Conservation (phyloP, 2,797 vertebrate species). For the Neosilurus hyrtlii region DNA sequence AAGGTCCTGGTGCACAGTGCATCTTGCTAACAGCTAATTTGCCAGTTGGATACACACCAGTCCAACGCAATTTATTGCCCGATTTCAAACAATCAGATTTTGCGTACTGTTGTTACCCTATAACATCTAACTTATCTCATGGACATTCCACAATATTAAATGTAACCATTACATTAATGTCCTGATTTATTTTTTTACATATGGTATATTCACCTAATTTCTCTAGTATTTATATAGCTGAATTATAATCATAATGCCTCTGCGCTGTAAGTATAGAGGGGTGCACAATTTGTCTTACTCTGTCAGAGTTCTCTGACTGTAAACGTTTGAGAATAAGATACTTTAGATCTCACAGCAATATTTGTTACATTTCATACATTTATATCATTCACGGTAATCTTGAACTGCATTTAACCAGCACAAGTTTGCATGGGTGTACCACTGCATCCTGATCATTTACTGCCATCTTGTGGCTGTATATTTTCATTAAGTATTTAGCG, state of each 20-base stretch:
- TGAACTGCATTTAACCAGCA: neutral
- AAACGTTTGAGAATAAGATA: neutral
- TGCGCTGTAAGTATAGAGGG: neutral
- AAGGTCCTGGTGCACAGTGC: too few relatives aligned
- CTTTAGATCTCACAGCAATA: neutral
- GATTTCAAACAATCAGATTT: too few relatives aligned
- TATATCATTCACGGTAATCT: neutral
- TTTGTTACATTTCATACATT: neutral
- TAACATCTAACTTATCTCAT: neutral
- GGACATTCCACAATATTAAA: neutral
- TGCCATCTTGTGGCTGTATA: slow-evolving; percentile 48
- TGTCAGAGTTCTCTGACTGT: neutral
- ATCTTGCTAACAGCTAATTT: too few relatives aligned
- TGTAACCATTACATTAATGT: neutral
- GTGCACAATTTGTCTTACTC: neutral
- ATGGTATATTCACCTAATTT: neutral
- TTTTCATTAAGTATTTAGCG: neutral
- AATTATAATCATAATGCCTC: neutral
- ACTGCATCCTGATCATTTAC: slow-evolving; percentile 25
- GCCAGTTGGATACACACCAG: too few relatives aligned
- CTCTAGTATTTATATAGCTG: neutral
- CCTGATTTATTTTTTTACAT: neutral
- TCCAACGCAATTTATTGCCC: too few relatives aligned
- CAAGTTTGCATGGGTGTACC: neutral
- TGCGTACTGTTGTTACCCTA: too few relatives aligned